phyloP scores from a whole-genome alignment of 2,797 vertebrate species.

The Argyrosomus regius region DNA sequence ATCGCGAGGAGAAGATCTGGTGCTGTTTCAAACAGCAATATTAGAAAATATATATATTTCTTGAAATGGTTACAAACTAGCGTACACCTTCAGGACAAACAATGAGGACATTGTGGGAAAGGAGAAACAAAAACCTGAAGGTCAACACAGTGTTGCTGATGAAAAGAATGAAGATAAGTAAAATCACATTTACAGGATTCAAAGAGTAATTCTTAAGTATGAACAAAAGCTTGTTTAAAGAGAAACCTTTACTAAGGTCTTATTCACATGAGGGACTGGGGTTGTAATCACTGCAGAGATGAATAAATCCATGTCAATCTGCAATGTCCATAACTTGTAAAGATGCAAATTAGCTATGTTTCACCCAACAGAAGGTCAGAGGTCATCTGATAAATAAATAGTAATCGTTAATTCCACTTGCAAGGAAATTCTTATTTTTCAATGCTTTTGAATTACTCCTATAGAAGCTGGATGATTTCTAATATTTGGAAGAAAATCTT shows the following conservation, averaged over 20 bases:
- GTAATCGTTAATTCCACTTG: no score
- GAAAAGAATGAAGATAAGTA: background rate
- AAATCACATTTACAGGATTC: background rate
- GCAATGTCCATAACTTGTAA: background rate
- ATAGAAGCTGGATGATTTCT: background rate
- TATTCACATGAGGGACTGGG: background rate
- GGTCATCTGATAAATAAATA: background rate
- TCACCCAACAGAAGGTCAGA: background rate
- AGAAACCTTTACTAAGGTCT: background rate
- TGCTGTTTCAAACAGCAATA: background rate
- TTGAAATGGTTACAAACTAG: background rate
- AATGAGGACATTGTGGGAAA: background rate
- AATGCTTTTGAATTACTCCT: no score
- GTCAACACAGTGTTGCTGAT: background rate
- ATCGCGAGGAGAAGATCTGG: background rate
- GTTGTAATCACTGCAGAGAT: background rate
- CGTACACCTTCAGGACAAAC: background rate
- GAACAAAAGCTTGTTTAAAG: constrained; percentile 16
- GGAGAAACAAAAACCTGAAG: background rate
- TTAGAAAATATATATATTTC: background rate
- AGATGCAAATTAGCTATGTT: background rate
- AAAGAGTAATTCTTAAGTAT: background rate
- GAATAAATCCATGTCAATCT: background rate
- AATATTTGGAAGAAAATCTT: no score
- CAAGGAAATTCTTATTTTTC: no score